Evolutionary conservation across 2,113 vertebrate genomes (phyloP).

Genomic region (Conger conger): DNA sequence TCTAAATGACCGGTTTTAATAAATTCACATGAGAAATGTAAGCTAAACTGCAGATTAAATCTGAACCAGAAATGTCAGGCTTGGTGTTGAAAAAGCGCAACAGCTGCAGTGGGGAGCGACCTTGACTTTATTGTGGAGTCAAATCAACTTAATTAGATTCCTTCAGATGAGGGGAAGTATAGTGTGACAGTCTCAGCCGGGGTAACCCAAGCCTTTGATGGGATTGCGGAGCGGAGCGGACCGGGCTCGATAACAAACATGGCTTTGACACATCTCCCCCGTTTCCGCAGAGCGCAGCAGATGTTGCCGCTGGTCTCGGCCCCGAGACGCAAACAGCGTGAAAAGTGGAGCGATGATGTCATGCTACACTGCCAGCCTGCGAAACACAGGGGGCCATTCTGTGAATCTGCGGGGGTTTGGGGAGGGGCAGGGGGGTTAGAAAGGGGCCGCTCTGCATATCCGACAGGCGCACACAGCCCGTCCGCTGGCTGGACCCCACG

Average conservation of each 20-base stretch:
- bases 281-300: conserved; percentile 44
- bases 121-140: conserved; percentile 1
- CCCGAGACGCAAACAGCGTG: conserved; percentile 40
- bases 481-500: conserved; percentile 12
- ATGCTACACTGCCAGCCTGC: conserved; percentile 40
- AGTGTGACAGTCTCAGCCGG: conserved; percentile 21
- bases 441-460: conserved; percentile 37
- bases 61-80: not conserved
- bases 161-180: conserved; percentile 13
- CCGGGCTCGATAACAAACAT: conserved; percentile 37
- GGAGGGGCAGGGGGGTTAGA: conserved; percentile 19
- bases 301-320: conserved; percentile 34
- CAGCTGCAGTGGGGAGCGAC: conserved; percentile 16
- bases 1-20: not conserved
- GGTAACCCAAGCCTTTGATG: conserved; percentile 29
- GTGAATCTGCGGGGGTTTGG: conserved; percentile 26
- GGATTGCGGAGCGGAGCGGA: conserved; percentile 15
- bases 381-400: conserved; percentile 48
- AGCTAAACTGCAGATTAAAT: not conserved
- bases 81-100: not conserved
- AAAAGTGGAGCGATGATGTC: conserved; percentile 49
- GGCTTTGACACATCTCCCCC: conserved; percentile 29
- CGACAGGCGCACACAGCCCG: conserved; percentile 25
- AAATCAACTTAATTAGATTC: conserved; percentile 25
- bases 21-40: conserved; percentile 15